These are phyloP conservation scores for Odobenus rosmarus DNA, from an alignment of 2,113 vertebrate genomes.

Conservation along the genomic window DNA sequence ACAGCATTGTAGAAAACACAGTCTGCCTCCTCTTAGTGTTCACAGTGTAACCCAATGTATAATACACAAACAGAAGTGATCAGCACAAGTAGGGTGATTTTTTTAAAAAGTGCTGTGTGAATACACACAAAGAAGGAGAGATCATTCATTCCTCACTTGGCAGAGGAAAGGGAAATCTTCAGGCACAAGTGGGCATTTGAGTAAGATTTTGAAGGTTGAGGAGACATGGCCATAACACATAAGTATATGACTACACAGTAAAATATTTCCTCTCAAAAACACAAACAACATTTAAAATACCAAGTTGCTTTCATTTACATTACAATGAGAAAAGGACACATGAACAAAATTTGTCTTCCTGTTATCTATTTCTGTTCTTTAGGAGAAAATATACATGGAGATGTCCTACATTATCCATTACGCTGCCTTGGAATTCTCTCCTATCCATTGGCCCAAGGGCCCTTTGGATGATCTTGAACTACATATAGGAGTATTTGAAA, in stretches of 20 bases:
- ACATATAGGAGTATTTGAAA: slow-evolving; percentile 45
- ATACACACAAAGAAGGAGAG: neutral
- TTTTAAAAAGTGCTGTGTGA: neutral
- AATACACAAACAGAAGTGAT: neutral
- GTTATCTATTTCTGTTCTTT: neutral
- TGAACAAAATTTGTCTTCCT: neutral
- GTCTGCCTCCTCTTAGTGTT: neutral
- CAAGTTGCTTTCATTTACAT: neutral
- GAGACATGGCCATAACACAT: neutral
- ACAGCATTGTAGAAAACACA: neutral
- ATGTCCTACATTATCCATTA: neutral
- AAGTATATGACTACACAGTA: neutral
- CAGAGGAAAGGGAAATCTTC: slow-evolving; percentile 13
- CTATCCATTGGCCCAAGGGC: neutral
- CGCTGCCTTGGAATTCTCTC: neutral
- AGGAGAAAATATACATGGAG: neutral
- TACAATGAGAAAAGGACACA: neutral
- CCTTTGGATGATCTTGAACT: slow-evolving; percentile 23
- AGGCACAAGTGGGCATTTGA: neutral
- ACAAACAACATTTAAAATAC: neutral
- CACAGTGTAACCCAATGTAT: neutral
- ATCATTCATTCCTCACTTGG: neutral
- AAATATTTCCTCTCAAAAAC: neutral
- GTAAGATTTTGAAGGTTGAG: neutral
- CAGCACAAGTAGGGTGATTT: neutral